phyloP scores from a whole-genome alignment of 2,888 invertebrate species.

The Andrena haemorrhoa region DNA sequence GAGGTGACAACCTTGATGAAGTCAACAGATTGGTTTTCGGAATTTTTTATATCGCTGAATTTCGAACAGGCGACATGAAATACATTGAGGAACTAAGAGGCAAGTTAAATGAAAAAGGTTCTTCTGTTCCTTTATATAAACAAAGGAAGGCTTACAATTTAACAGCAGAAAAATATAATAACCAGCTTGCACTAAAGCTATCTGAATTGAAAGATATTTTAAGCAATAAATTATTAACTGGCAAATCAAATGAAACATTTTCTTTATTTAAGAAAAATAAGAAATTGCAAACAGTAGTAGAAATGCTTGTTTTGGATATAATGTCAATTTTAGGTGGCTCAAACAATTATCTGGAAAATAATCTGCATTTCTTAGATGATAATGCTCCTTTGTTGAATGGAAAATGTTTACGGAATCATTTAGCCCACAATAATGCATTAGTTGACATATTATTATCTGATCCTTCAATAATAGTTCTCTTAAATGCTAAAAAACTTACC shows the following conservation, averaged over 20 bases:
- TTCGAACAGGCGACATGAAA: neutral
- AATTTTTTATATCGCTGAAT: neutral
- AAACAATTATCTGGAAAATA: neutral
- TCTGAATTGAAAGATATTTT: constrained; percentile 6
- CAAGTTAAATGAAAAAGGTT: neutral
- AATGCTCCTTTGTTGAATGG: constrained; percentile 60
- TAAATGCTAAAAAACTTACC: neutral
- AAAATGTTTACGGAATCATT: constrained; percentile 67
- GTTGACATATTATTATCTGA: neutral
- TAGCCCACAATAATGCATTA: neutral
- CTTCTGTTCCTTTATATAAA: neutral
- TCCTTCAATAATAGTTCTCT: neutral
- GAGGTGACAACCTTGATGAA: neutral
- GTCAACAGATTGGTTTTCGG: neutral
- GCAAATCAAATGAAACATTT: neutral
- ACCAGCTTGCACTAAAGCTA: neutral
- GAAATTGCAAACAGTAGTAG: neutral
- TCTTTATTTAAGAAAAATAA: neutral
- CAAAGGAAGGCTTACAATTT: neutral
- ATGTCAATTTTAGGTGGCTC: constrained; percentile 5
- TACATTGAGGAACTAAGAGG: neutral
- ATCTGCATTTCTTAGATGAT: constrained; percentile 7
- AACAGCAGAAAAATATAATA: neutral
- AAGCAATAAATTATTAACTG: neutral
- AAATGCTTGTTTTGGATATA: constrained; percentile 10